Conservation (phyloP, 2,888 invertebrate genomes). For the Drosophila kanekoi region DNA sequence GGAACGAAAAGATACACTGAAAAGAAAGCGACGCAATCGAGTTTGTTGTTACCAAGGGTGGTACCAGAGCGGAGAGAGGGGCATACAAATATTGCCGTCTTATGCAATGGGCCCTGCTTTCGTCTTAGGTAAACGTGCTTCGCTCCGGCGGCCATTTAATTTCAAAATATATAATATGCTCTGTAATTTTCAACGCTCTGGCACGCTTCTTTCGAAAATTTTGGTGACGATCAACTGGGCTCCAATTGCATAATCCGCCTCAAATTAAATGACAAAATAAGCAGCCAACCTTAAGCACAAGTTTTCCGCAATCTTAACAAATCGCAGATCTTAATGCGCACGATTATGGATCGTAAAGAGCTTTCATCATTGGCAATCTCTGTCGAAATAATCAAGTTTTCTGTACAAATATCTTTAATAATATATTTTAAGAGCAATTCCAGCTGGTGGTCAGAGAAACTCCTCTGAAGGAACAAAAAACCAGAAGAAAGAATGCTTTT, state of each 20-base stretch:
- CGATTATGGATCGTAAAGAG: too few species aligned
- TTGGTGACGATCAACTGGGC: slow-evolving; percentile 11
- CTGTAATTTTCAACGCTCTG: slow-evolving; percentile 76
- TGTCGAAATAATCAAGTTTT: too few species aligned
- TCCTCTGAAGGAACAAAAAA: too few species aligned
- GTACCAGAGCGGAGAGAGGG: neutral
- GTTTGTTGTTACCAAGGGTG: slow-evolving; percentile 7
- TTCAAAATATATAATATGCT: slow-evolving; percentile 64
- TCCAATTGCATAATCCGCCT: slow-evolving; percentile 61
- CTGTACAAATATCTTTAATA: too few species aligned
- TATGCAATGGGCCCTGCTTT: slow-evolving; percentile 74
- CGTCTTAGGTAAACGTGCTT: slow-evolving; percentile 53
- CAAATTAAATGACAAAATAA: slow-evolving; percentile 58
- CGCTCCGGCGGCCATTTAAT: slow-evolving; percentile 74
- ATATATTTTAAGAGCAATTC: too few species aligned
- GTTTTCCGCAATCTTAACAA: slow-evolving; percentile 68
- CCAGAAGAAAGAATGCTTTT: too few species aligned
- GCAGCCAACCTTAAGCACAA: slow-evolving; percentile 41
- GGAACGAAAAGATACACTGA: slow-evolving; percentile 49
- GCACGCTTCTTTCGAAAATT: slow-evolving; percentile 57
- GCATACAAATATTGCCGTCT: slow-evolving; percentile 25
- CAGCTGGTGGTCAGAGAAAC: too few species aligned
- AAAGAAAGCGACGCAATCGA: slow-evolving; percentile 67
- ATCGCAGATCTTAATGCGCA: neutral
- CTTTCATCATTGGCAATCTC: slow-evolving; percentile 1